A percentile compares a stretch with the other conserved stretches of the same genome.
Evolutionary conservation across 30 jellyfish, hydroid and myxozoan genomes (phyloP).

Genomic region (Aurelia aurita): DNA sequence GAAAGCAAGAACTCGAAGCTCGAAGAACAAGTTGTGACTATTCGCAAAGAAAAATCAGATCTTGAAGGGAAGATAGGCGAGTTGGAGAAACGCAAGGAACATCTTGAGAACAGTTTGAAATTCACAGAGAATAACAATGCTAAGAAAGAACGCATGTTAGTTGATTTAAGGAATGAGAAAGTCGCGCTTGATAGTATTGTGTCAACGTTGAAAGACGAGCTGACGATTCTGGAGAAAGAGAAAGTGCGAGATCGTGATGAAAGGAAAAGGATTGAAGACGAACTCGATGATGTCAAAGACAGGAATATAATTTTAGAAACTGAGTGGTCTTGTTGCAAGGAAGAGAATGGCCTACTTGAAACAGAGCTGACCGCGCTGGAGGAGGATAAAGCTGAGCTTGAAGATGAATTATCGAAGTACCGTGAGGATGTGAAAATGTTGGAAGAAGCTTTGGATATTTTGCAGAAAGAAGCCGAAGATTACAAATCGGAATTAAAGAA

Average conservation of each 20-base stretch:
- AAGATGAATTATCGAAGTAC: slow-evolving; percentile 90
- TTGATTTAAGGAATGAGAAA: slow-evolving; percentile 93
- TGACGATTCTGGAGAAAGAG: slow-evolving; percentile 91
- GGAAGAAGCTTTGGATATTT: slow-evolving; percentile 94
- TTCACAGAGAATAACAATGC: slow-evolving; percentile 95
- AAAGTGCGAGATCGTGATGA: slow-evolving; percentile 86
- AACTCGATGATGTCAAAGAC: slow-evolving; percentile 95
- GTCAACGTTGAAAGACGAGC: slow-evolving; percentile 93
- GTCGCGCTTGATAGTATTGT: slow-evolving; percentile 97
- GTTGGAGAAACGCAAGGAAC: slow-evolving; percentile 75
- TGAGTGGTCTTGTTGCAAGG: slow-evolving; percentile 99
- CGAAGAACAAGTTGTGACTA: slow-evolving; percentile 77
- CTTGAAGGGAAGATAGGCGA: slow-evolving; percentile 84
- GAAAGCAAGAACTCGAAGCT: slow-evolving; percentile 72
- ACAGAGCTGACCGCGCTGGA: slow-evolving; percentile 97
- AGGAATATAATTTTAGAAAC: slow-evolving; percentile 97
- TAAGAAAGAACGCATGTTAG: slow-evolving; percentile 90
- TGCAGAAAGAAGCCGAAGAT: slow-evolving; percentile 92
- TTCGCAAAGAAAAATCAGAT: slow-evolving; percentile 69
- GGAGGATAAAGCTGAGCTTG: slow-evolving; percentile 96
- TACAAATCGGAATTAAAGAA: slow-evolving; percentile 83
- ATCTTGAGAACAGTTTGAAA: slow-evolving; percentile 81
- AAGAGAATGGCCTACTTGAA: slow-evolving; percentile 96
- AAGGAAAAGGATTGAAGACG: slow-evolving; percentile 85
- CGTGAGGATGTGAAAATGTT: slow-evolving; percentile 98